Base-by-base conservation (phyloP, 2,113 vertebrate genomes). In the Caracal caracal region DNA sequence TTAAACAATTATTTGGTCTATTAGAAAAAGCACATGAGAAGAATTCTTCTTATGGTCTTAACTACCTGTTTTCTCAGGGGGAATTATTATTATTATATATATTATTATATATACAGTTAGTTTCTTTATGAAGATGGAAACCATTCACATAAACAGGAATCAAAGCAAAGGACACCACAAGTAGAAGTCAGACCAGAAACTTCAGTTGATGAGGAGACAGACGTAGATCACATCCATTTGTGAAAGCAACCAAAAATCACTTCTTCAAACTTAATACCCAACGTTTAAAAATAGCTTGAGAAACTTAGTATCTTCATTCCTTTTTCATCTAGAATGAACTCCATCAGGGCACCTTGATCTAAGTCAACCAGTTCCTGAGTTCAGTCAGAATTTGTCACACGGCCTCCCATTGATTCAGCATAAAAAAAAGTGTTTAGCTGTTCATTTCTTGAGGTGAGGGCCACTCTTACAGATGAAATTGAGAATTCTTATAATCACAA, bases 311-410 rank as follows among this genome's bases (percentile, higher is more conserved):
- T 66, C 40, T 53, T 90, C 11, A 40, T 87, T 83, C 28, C 6
- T 51, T 83, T 96, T 87, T 56, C 87, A 76, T 86, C 12, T 53
- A 8, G 35, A 93, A 86, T 70, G 49, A 97, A 82, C 40, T 65
- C 10, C 0, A 75, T 26, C 10, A 85, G 4, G 78, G 19, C 13
- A 56, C 30, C 13, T 24, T 83, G 53, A 40, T 79, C 49, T 22
- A 86, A 49, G 7, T 43, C 37, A 79, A 79, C 19, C 2, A 86
- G 47, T 70, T 59, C 30, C 63, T 87, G 20, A 75, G 15, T 28
- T 47, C 35, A 30, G 10, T 37, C n/a, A 66, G 28, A 78, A 81
- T 43, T 2, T 81, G 26, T 53, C 51, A 59, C 4, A 22, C 11
- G 30, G 10, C 43, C 24, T 37, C 35, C 10, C n/a, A 40, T 11